Evolutionary conservation across 2,797 vertebrate genomes (phyloP).

Genomic region (Typhlichthys eigenmanni): DNA sequence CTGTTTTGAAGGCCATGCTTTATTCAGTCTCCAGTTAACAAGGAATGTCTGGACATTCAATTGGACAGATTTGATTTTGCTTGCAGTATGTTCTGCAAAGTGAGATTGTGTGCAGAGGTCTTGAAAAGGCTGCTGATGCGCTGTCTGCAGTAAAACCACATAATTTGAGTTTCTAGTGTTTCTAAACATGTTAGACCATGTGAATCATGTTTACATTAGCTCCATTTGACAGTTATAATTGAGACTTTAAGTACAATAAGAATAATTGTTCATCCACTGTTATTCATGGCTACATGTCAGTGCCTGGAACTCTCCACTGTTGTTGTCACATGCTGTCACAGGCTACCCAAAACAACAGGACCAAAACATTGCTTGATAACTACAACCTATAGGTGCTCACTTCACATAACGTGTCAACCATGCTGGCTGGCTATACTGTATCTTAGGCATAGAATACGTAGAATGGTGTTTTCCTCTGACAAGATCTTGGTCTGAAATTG

Average conservation of each 20-base stretch:
- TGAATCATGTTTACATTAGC: too few relatives aligned
- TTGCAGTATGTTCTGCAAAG: too few relatives aligned
- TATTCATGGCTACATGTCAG: slow-evolving; percentile 7
- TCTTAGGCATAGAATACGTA: slow-evolving; percentile 32
- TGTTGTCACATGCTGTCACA: slow-evolving; percentile 42
- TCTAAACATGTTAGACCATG: too few relatives aligned
- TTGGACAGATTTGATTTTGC: too few relatives aligned
- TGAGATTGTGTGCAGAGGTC: too few relatives aligned
- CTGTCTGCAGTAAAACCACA: too few relatives aligned
- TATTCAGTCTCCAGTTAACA: too few relatives aligned
- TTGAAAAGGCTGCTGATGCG: too few relatives aligned
- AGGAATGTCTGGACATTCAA: too few relatives aligned
- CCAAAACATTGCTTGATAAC: slow-evolving; percentile 35
- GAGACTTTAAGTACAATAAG: slow-evolving; percentile 8
- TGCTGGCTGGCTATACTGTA: slow-evolving; percentile 38
- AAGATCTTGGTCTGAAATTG: slow-evolving; percentile 36
- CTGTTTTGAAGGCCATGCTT: too few relatives aligned
- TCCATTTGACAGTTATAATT: neutral
- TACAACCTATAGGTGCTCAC: slow-evolving; percentile 47
- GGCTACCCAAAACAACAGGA: slow-evolving; percentile 56
- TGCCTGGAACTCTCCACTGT: slow-evolving; percentile 25
- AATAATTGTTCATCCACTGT: slow-evolving; percentile 1
- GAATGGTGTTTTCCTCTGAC: slow-evolving; percentile 28
- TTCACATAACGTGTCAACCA: slow-evolving; percentile 45
- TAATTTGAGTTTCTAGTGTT: too few relatives aligned